phyloP scores from a whole-genome alignment of 1,140 invertebrate species.

The Melanaphis sacchari region DNA sequence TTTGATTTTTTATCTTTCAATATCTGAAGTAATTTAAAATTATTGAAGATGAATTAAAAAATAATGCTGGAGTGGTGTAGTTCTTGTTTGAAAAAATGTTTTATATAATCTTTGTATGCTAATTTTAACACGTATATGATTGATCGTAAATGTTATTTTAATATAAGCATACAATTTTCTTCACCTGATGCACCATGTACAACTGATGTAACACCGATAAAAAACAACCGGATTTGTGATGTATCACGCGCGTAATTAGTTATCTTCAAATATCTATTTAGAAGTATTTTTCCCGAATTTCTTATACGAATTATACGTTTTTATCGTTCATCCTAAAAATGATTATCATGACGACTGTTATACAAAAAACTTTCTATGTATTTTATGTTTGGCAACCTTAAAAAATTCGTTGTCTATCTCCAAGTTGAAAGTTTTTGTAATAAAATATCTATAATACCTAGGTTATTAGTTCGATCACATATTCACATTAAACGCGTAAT shows the following conservation, averaged over 20 bases:
- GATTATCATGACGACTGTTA: not conserved
- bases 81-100: not conserved
- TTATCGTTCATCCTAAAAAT: not conserved
- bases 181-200: not conserved
- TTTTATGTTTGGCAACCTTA: not conserved
- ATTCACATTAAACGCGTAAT: not conserved
- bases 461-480: not conserved
- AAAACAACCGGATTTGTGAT: not conserved
- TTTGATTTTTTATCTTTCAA: not conserved
- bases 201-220: not conserved
- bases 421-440: not conserved
- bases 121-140: not conserved
- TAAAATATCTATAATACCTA: not conserved
- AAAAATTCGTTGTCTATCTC: not conserved
- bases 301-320: not conserved
- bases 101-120: not conserved
- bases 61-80: not conserved
- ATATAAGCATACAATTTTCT: not conserved
- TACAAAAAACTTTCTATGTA: not conserved
- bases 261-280: not conserved
- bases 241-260: not conserved
- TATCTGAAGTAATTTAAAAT: not conserved
- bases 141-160: not conserved
- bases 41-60: not conserved
- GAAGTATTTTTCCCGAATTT: not conserved